phyloP scores from a whole-genome alignment of 2,113 vertebrate genomes.

The Otocyon megalotis region DNA sequence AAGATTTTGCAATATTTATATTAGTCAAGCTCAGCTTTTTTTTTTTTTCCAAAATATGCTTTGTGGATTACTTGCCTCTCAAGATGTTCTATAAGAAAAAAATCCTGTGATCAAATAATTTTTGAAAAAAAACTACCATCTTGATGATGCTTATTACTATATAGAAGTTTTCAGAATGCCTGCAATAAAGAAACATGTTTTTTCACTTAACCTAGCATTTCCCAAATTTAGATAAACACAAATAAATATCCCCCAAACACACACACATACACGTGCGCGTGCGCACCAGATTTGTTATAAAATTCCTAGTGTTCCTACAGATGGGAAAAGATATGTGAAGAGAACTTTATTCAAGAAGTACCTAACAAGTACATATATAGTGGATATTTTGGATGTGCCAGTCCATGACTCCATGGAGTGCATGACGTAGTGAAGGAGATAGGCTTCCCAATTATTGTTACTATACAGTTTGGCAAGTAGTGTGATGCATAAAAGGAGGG shows the following conservation, averaged over 20 bases:
- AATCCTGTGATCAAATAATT: background rate
- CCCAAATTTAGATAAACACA: background rate
- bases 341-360: background rate
- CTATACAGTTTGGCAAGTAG: background rate
- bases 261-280: background rate
- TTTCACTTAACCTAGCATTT: background rate
- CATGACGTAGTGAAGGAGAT: background rate
- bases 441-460: background rate
- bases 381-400: background rate
- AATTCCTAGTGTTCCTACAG: background rate
- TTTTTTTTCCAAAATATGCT: background rate
- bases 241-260: background rate
- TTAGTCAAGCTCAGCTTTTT: background rate
- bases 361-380: background rate
- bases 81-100: background rate
- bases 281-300: background rate
- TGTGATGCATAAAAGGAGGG: background rate
- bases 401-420: background rate
- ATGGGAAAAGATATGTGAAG: background rate
- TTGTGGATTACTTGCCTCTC: background rate
- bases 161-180: background rate
- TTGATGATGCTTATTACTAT: background rate
- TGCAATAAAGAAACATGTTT: background rate
- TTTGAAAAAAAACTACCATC: background rate
- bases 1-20: constrained; percentile 36